These are phyloP conservation scores for Mobula birostris DNA, from an alignment of 2,113 vertebrate genomes.

Conservation along the genomic window DNA sequence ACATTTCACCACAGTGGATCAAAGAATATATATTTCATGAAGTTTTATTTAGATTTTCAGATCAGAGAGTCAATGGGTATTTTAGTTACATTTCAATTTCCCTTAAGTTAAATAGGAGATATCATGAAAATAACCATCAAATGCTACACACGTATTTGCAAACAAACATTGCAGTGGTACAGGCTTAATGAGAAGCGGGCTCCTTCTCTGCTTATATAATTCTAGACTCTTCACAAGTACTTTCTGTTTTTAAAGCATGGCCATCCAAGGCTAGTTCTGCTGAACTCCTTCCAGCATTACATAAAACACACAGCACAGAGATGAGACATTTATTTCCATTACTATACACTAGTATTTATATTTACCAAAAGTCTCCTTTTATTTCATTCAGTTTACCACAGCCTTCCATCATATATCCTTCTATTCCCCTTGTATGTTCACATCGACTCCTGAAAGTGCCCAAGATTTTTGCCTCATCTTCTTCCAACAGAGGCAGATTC, in stretches of 20 bases:
- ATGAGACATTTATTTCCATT: background rate
- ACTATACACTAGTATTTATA: background rate
- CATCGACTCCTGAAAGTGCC: background rate
- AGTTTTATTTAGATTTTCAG: background rate
- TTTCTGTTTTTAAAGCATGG: too few species aligned
- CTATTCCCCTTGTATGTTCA: background rate
- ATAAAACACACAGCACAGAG: background rate
- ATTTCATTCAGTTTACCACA: background rate
- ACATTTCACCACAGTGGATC: background rate
- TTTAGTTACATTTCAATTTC: background rate
- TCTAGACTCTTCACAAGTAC: background rate
- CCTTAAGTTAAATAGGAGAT: background rate
- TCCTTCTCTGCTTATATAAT: background rate
- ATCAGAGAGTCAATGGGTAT: background rate
- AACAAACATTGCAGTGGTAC: background rate
- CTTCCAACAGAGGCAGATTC: background rate
- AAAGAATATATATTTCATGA: too few species aligned
- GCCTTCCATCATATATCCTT: background rate
- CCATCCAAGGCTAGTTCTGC: too few species aligned
- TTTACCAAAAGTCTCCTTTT: background rate
- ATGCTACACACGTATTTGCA: background rate
- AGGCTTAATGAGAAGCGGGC: background rate
- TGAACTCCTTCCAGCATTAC: background rate
- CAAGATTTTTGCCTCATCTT: background rate
- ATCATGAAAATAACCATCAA: background rate